Percentiles rank a stretch among this genome's conserved stretches.
Evolutionary conservation across 2,888 invertebrate genomes (phyloP).

Genomic region (Erannis defoliaria): DNA sequence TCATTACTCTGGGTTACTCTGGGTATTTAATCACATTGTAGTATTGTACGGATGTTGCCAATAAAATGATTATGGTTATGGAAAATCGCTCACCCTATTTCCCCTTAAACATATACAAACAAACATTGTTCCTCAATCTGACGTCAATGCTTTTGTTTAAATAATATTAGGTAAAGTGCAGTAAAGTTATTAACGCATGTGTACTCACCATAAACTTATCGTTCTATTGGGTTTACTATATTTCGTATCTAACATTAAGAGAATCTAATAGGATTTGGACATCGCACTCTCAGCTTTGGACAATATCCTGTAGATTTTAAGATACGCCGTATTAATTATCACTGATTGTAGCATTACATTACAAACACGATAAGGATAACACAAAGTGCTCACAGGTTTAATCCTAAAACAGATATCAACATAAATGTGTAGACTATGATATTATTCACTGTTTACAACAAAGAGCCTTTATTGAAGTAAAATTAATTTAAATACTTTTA

Average conservation of each 20-base stretch:
- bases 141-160: too few species aligned
- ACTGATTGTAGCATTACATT: slow-evolving; percentile 8
- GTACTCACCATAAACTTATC: too few species aligned
- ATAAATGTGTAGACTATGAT: not conserved
- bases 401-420: slow-evolving; percentile 4
- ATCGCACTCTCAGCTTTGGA: slow-evolving; percentile 6
- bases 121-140: too few species aligned
- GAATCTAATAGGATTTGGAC: not conserved
- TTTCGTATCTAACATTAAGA: not conserved
- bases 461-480: not conserved
- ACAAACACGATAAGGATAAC: slow-evolving; percentile 11
- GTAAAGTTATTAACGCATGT: too few species aligned
- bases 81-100: too few species aligned
- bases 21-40: too few species aligned
- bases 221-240: too few species aligned
- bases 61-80: too few species aligned
- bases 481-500: not conserved
- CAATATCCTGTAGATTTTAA: slow-evolving; percentile 1
- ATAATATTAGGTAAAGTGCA: too few species aligned
- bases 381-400: slow-evolving; percentile 1
- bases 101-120: too few species aligned
- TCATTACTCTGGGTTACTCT: too few species aligned
- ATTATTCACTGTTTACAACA: not conserved
- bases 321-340: slow-evolving; percentile 9
- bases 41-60: too few species aligned